Evolutionary conservation across 2,888 invertebrate genomes (phyloP).

Genomic region (Argynnis bischoffii): DNA sequence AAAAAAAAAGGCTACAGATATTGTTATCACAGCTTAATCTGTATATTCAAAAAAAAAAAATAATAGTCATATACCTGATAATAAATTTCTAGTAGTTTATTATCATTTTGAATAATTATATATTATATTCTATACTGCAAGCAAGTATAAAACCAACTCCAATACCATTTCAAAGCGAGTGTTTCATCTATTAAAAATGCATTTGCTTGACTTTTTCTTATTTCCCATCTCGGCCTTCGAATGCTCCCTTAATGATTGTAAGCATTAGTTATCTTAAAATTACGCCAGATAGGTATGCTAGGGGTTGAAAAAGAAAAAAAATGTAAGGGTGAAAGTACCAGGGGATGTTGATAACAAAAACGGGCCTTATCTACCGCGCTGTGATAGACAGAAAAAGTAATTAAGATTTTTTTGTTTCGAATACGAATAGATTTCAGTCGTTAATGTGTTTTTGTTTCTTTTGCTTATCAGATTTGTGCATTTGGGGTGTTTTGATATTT

Average conservation of each 20-base stretch:
- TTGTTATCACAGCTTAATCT: no score
- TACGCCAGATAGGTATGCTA: conserved; percentile 69
- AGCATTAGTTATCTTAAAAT: conserved; percentile 80
- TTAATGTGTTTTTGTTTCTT: conserved; percentile 73
- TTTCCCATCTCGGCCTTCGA: conserved; percentile 48
- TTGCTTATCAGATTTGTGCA: conserved; percentile 61
- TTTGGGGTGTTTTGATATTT: conserved; percentile 22
- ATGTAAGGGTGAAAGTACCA: conserved; percentile 57
- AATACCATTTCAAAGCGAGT: conserved; percentile 32
- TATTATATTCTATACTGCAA: no score
- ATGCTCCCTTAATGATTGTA: conserved; percentile 69
- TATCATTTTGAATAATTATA: no score
- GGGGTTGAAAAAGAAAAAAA: conserved; percentile 55
- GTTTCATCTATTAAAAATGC: conserved; percentile 65
- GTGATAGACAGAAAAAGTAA: conserved; percentile 75
- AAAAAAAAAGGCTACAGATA: no score
- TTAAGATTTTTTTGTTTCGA: conserved; percentile 72
- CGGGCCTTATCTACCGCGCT: conserved; percentile 44
- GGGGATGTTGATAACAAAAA: conserved; percentile 71
- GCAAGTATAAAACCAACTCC: neutral
- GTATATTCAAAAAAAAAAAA: no score
- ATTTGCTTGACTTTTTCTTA: conserved; percentile 65
- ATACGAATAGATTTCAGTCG: conserved; percentile 59
- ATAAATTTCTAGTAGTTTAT: no score
- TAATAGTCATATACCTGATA: no score